Conservation (phyloP, 1,140 invertebrate species). For the Calliopsis andreniformis region DNA sequence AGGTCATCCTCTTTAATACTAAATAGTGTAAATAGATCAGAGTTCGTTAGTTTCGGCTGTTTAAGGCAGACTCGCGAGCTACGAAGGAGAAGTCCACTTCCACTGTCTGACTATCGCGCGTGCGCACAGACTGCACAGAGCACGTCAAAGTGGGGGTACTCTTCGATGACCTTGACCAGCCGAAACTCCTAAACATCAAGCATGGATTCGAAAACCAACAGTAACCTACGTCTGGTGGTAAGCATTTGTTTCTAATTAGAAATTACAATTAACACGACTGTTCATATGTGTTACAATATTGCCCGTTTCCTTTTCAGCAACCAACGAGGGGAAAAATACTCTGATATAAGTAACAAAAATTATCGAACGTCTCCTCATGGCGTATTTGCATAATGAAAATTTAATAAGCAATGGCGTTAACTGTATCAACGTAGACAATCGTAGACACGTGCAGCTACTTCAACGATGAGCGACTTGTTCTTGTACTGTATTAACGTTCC, state of each 20-base stretch:
- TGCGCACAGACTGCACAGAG: no score
- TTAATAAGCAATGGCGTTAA: slow-evolving; percentile 10
- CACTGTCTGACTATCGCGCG: no score
- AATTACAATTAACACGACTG: slow-evolving; percentile 22
- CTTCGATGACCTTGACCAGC: no score
- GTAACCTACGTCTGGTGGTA: background rate
- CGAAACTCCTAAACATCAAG: slow-evolving; percentile 15
- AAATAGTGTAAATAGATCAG: no score
- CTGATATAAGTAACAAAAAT: background rate
- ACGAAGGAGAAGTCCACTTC: no score
- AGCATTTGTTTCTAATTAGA: no score
- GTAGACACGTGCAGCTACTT: background rate
- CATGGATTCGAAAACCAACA: slow-evolving; percentile 19
- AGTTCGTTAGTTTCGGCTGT: no score
- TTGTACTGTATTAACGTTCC: slow-evolving; percentile 20
- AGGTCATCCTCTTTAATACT: no score
- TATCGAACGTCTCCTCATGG: background rate
- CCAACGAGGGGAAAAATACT: background rate
- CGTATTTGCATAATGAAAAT: slow-evolving; percentile 13
- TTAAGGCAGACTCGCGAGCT: no score
- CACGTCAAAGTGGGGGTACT: no score
- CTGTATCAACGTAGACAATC: background rate
- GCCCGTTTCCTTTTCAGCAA: slow-evolving; percentile 4
- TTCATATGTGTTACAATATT: background rate
- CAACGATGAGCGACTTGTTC: slow-evolving; percentile 5